Conservation (phyloP, 2,888 invertebrate genomes). For the Pachymerium ferrugineum region DNA sequence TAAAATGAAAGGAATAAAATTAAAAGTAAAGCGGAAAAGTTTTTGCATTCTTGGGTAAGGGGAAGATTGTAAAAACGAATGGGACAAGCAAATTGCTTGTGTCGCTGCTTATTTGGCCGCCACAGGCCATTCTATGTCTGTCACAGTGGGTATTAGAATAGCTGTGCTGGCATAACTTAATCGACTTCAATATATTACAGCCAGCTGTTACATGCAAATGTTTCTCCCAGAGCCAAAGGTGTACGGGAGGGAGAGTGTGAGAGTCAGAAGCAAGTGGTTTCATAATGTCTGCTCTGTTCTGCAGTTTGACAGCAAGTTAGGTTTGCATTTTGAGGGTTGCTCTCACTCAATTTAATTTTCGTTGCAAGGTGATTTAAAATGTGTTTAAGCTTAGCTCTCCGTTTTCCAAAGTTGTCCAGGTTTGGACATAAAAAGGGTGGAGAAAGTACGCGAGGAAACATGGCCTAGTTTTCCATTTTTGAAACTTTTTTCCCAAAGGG, state of each 20-base stretch:
- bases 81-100: slow-evolving; percentile 18
- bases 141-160: slow-evolving; percentile 23
- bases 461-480: no score
- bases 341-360: slow-evolving; percentile 14
- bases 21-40: no score
- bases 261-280: not conserved
- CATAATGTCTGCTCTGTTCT: slow-evolving; percentile 15
- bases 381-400: not conserved
- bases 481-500: no score
- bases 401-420: not conserved
- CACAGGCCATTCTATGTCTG: slow-evolving; percentile 34
- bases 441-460: no score
- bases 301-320: slow-evolving; percentile 10
- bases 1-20: no score
- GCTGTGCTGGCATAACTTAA: slow-evolving; percentile 14
- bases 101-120: slow-evolving; percentile 37
- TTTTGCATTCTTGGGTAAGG: no score
- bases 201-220: slow-evolving; percentile 21
- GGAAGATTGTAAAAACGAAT: not conserved
- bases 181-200: slow-evolving; percentile 18
- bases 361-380: slow-evolving; percentile 9
- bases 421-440: not conserved
- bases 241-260: not conserved
- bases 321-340: not conserved
- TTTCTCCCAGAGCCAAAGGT: slow-evolving; percentile 13